Base-by-base conservation (phyloP, 53 echinoderm and acorn worm species). In the Luidia sarsii region DNA sequence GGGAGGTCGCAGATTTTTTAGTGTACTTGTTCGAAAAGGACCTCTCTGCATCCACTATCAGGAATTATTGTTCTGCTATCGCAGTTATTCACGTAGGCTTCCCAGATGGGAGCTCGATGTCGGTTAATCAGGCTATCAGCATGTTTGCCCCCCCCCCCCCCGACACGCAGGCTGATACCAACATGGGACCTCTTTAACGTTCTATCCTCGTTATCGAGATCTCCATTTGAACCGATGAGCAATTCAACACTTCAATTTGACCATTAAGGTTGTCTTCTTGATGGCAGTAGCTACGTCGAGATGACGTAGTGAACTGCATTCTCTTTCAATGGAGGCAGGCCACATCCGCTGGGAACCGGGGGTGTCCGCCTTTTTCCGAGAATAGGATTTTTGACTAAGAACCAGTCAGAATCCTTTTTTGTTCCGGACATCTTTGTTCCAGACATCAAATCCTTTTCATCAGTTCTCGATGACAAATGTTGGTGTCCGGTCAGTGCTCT, bases 301-400 rank as follows among this genome's bases (percentile, higher is more conserved):
- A 48, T 64, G 57, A 3, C 50, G 53, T 30, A 71, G 72, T 11
- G 70, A 80, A 27, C 64, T 71, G 16, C 81, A 87, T 23, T 80
- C 87, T 1, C 39, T 87, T 31, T 80, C 87, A 10, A 19, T 87
- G 7, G 70, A 71, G 8, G 70, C 81, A 25, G 80, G 62, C 55
- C 67, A 80, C 39, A 38, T 67, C 7, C 51, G 68, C 25, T 86
- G 54, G 50, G 80, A 80, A 57, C 55, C 29, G 7, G 43, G 13
- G 74, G 75, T 18, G 70, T 59, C 19, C 32, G 71, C 10, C 32
- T 71, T 29, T 22, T 80, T 50, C 70, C 62, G 1, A 34, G 32
- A 16, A 11, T n/a, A 6, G 41, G 41, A 9, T 80, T 80, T 28
- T 60, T 86, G 4, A 18, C 79, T 29, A 67, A 85, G 57, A 85